phyloP scores from a whole-genome alignment of 2,113 vertebrate species.

The Podiceps cristatus region DNA sequence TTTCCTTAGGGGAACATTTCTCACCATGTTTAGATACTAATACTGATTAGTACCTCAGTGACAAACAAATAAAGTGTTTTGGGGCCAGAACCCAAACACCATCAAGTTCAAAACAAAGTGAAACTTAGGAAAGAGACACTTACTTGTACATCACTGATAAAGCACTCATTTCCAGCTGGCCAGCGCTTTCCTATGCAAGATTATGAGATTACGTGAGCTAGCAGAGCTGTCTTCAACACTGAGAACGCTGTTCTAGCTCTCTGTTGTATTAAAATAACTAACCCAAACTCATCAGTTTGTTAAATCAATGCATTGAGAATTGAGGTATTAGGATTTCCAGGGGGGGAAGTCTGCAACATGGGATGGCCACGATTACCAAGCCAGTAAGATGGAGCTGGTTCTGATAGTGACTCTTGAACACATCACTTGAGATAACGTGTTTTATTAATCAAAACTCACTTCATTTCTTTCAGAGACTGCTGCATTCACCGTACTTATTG shows the following conservation, averaged over 20 bases:
- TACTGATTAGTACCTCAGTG: not conserved
- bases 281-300: not conserved
- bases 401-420: not conserved
- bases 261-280: not conserved
- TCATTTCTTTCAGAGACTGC: not conserved
- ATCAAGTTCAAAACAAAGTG: not conserved
- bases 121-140: slow-evolving; percentile 41
- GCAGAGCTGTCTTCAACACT: not conserved
- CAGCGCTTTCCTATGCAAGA: slow-evolving; percentile 88
- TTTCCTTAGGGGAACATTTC: not conserved
- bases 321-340: not conserved
- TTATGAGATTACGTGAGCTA: not conserved
- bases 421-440: not conserved
- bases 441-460: not conserved
- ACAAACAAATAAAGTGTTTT: not conserved
- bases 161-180: slow-evolving; percentile 94
- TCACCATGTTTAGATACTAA: not conserved
- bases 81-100: not conserved
- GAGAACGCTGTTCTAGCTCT: not conserved
- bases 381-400: not conserved
- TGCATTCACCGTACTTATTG: not conserved
- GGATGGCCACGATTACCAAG: not conserved
- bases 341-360: not conserved
- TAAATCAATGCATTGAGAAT: not conserved
- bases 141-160: slow-evolving; percentile 91